Evolutionary conservation across 2,113 vertebrate species (phyloP).

Genomic region (Ellobius talpinus): DNA sequence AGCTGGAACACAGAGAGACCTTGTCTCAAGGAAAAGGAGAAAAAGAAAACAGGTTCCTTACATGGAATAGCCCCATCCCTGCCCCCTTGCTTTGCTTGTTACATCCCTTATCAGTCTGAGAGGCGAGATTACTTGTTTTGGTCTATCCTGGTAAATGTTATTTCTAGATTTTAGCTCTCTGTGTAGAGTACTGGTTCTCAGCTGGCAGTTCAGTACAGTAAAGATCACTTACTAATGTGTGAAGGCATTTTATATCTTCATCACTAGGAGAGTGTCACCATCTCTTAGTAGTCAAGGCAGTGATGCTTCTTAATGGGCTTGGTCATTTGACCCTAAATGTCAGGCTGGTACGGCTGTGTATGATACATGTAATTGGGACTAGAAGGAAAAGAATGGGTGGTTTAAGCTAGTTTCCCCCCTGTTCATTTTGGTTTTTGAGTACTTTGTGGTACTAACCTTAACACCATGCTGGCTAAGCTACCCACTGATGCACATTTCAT

Average conservation of each 20-base stretch:
- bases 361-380: not conserved
- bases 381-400: not conserved
- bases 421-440: not conserved
- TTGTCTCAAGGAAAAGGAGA: not conserved
- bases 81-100: not conserved
- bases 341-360: not conserved
- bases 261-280: not conserved
- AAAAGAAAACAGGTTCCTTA: not conserved
- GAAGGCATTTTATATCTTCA: conserved; percentile 16
- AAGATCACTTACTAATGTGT: not conserved
- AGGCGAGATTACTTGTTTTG: conserved; percentile 35
- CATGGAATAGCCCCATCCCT: not conserved
- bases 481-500: not conserved
- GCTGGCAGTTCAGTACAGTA: not conserved
- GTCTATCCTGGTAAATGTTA: not conserved
- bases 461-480: not conserved
- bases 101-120: not conserved
- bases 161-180: conserved; percentile 35
- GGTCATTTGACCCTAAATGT: not conserved
- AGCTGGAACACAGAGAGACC: not conserved
- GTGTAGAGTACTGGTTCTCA: not conserved
- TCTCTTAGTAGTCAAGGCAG: not conserved
- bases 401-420: not conserved
- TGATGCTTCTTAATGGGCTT: not conserved
- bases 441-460: not conserved